A percentile compares a stretch with the other conserved stretches of the same genome.
Evolutionary conservation across 2,113 vertebrate genomes (phyloP).

Genomic region (Hippocampus mohnikei): DNA sequence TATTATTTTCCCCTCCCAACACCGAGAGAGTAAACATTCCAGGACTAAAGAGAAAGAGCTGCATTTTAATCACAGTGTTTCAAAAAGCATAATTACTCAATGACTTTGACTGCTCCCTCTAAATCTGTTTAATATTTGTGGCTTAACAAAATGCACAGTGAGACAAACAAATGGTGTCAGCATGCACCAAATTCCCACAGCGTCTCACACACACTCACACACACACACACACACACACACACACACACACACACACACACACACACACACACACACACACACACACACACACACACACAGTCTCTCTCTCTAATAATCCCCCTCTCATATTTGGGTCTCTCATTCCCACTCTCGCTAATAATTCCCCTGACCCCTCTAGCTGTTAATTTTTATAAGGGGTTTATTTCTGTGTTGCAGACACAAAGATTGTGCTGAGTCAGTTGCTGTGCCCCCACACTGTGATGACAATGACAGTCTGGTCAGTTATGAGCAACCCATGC

Average conservation of each 20-base stretch:
- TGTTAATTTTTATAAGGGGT: constrained; percentile 59
- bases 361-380: constrained; percentile 45
- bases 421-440: constrained; percentile 57
- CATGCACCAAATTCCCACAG: constrained; percentile 43
- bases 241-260: constrained; percentile 13
- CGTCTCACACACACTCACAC: constrained; percentile 4
- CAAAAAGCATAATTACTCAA: constrained; percentile 57
- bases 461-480: constrained; percentile 50
- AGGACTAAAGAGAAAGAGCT: constrained; percentile 41
- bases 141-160: constrained; percentile 64
- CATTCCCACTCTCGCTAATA: constrained; percentile 45
- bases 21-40: constrained; percentile 43
- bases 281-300: too few species aligned
- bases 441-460: constrained; percentile 21
- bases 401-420: constrained; percentile 51
- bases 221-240: constrained; percentile 14
- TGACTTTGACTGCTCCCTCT: constrained; percentile 58
- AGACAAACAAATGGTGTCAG: constrained; percentile 63
- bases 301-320: constrained; percentile 45
- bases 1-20: constrained; percentile 27
- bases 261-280: constrained; percentile 3
- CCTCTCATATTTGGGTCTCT: constrained; percentile 45
- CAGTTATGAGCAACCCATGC: constrained; percentile 36
- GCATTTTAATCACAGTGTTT: constrained; percentile 54
- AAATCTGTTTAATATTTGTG: constrained; percentile 61